Evolutionary conservation across 2,888 invertebrate species (phyloP).

Genomic region (Ypsolopha scabrella): DNA sequence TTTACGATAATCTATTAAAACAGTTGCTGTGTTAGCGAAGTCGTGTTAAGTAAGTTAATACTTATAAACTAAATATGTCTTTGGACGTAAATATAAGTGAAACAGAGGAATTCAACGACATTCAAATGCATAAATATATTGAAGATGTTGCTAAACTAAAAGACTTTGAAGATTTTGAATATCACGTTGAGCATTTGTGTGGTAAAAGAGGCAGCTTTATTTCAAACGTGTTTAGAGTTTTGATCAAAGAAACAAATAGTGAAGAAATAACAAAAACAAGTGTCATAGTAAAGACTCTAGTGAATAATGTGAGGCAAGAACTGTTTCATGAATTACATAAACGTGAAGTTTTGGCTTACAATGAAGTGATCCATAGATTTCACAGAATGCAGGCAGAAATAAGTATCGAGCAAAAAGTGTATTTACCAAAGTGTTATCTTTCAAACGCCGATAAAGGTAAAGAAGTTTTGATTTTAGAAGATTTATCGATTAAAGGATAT

Average conservation of each 20-base stretch:
- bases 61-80: slow-evolving; percentile 34
- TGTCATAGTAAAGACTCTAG: slow-evolving; percentile 50
- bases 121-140: slow-evolving; percentile 42
- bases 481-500: slow-evolving; percentile 36
- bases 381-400: slow-evolving; percentile 28
- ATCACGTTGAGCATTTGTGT: slow-evolving; percentile 45
- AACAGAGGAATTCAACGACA: slow-evolving; percentile 50
- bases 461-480: slow-evolving; percentile 48
- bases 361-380: slow-evolving; percentile 32
- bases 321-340: slow-evolving; percentile 46
- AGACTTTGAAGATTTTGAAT: slow-evolving; percentile 37
- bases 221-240: slow-evolving; percentile 48
- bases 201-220: slow-evolving; percentile 45
- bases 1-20: too few species aligned
- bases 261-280: slow-evolving; percentile 20
- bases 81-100: slow-evolving; percentile 58
- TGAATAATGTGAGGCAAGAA: slow-evolving; percentile 44
- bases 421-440: slow-evolving; percentile 36
- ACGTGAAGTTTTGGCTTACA: slow-evolving; percentile 44
- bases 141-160: slow-evolving; percentile 31
- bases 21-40: background rate
- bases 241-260: slow-evolving; percentile 29
- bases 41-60: background rate
- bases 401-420: slow-evolving; percentile 21
- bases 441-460: slow-evolving; percentile 28